Evolutionary conservation across 2,113 vertebrate species (phyloP).

Genomic region (Hippopotamus amphibius): DNA sequence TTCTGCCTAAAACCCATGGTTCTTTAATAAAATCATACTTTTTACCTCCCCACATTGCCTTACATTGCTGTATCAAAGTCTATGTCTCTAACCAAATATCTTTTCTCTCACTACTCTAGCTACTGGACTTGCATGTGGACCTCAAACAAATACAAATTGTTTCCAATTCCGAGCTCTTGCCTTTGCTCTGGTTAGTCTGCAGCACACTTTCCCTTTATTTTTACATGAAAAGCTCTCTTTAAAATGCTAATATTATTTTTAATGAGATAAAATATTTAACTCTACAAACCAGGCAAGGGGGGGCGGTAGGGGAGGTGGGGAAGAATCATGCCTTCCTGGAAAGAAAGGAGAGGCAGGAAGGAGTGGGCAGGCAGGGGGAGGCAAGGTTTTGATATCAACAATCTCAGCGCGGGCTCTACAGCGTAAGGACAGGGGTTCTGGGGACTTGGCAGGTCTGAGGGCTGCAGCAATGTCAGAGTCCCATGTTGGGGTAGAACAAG

Average conservation of each 20-base stretch:
- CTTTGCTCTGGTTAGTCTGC: not conserved
- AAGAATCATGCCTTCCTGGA: rapidly evolving
- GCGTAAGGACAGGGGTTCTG: not conserved
- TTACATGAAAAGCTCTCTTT: not conserved
- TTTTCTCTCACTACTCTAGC: not conserved
- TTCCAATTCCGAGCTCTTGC: rapidly evolving
- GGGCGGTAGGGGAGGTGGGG: too few species aligned
- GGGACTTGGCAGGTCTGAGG: rapidly evolving
- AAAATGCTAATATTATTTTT: not conserved
- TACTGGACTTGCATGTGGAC: not conserved
- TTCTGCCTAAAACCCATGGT: not conserved
- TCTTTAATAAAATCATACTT: not conserved
- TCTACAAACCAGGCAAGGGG: not conserved
- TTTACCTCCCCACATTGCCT: not conserved
- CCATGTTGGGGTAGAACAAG: not conserved
- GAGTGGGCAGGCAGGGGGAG: rapidly evolving
- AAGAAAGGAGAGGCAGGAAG: not conserved
- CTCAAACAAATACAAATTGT: not conserved
- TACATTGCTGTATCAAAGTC: rapidly evolving
- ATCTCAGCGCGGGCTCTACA: rapidly evolving
- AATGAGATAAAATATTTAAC: not conserved
- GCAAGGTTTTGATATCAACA: rapidly evolving
- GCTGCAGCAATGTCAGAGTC: not conserved
- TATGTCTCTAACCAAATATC: too few species aligned
- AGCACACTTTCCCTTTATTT: not conserved